phyloP scores from a whole-genome alignment of 2,888 invertebrate genomes.

The Rhamnusium bicolor region DNA sequence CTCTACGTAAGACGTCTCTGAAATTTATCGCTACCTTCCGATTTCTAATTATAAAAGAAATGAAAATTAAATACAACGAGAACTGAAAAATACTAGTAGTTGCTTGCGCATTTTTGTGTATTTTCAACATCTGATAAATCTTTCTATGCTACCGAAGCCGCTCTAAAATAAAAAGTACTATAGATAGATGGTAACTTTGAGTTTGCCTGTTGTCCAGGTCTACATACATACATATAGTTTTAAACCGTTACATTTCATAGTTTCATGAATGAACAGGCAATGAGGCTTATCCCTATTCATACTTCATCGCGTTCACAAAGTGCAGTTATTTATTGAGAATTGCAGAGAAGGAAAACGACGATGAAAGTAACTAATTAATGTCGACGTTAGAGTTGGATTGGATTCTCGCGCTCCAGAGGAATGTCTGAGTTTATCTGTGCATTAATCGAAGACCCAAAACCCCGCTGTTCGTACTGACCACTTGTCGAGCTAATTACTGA shows the following conservation, averaged over 20 bases:
- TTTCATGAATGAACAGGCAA: conserved; percentile 2
- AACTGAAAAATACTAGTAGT: no score
- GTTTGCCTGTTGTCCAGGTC: no score
- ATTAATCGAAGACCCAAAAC: conserved; percentile 46
- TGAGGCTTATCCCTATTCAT: background rate
- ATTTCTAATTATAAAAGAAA: no score
- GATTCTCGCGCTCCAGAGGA: conserved; percentile 45
- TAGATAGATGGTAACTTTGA: no score
- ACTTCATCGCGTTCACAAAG: background rate
- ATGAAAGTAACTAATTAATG: conserved; percentile 26
- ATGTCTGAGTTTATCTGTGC: conserved; percentile 43
- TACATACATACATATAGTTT: no score
- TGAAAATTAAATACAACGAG: no score
- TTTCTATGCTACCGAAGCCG: no score
- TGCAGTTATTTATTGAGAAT: conserved; percentile 13
- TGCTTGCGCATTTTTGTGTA: no score
- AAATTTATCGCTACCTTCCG: no score
- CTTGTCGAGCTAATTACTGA: conserved; percentile 47
- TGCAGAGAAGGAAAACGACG: background rate
- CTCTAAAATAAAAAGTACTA: no score
- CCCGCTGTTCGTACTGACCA: conserved; percentile 50
- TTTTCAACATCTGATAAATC: no score
- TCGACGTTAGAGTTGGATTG: conserved; percentile 36
- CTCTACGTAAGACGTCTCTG: no score
- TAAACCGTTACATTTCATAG: background rate